Conservation (phyloP, 2,888 invertebrate species). For the Nephrotoma appendiculata region DNA sequence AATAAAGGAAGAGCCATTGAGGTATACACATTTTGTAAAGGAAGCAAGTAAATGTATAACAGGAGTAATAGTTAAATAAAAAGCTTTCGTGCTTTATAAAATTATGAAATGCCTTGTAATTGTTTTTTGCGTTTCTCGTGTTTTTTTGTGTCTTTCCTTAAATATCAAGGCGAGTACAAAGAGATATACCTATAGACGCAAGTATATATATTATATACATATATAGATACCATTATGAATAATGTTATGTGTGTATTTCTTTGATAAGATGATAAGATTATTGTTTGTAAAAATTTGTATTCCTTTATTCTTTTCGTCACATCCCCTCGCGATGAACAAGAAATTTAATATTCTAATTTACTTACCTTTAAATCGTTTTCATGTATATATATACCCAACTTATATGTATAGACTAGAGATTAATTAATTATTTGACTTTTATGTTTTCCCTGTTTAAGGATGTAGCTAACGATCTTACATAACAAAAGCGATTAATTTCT, state of each 20-base stretch:
- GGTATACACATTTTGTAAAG: not conserved
- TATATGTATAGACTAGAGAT: not conserved
- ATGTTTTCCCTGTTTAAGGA: not conserved
- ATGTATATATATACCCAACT: not conserved
- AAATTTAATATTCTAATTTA: not conserved
- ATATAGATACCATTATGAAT: not conserved
- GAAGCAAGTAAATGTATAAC: not conserved
- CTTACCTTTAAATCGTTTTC: not conserved
- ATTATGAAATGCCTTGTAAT: not conserved
- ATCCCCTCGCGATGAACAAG: not conserved
- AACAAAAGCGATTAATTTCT: not conserved
- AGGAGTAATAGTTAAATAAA: not conserved
- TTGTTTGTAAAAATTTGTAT: not conserved
- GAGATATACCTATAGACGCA: not conserved
- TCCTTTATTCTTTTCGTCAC: not conserved
- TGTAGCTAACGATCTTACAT: not conserved
- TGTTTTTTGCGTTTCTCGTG: not conserved
- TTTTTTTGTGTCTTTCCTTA: not conserved
- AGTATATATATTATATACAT: too few relatives aligned
- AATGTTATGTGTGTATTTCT: not conserved
- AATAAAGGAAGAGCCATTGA: not conserved
- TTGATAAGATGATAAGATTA: not conserved
- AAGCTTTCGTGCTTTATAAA: not conserved
- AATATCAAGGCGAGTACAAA: not conserved
- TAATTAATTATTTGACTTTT: not conserved